Evolutionary conservation across 2,113 vertebrate genomes (phyloP), one percentile per base, ranked within the genome.

Genomic region (Coregonus clupeaformis): DNA sequence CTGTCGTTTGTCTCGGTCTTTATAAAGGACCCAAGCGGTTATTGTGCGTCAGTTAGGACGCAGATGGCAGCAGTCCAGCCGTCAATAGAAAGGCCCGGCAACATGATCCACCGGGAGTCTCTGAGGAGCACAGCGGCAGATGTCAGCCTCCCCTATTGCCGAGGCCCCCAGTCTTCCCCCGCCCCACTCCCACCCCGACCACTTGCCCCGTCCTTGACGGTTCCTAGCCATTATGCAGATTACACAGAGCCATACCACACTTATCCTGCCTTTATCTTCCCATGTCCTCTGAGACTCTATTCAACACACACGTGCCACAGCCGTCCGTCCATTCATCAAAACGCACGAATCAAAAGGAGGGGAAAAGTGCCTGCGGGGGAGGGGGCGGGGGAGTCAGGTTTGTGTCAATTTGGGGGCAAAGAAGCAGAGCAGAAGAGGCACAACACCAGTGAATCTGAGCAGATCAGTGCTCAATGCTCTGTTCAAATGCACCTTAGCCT

Each of bases 61-160:
- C 89, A 90, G 89, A 90, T 90, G 89, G 87, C 84, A 74, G 71
- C 52, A 72, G 73, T 80, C 71, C 62, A 82, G 78, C 77, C 85
- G 77, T 63, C 14, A 85, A 74, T 30, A 71, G 24, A 64, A 47
- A 84, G 86, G 88, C 68, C 77, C 69, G 81, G 80, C 80, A 88
- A 86, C 84, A 80, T 81, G 82, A 84, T 84, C 82, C 82, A 76
- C 78, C 77, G 63, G 60, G 76, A 73, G 82, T 84, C 80, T 86
- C 84, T 72, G 74, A 82, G 82, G 84, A 85, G 80, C 77, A 27
- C 77, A 78, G 82, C 82, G 79, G 82, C 86, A 88, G 86, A 88
- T 88, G 86, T 86, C 82, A 78, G 68, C 65, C 52, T 62, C 69
- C 71, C 65, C 70, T 27, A 65, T 69, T 63, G 6, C 69, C 76